Percentiles rank a stretch among this genome's conserved stretches.
Evolutionary conservation across 2,888 invertebrate species (phyloP).

Genomic region (Creontiades dilutus): DNA sequence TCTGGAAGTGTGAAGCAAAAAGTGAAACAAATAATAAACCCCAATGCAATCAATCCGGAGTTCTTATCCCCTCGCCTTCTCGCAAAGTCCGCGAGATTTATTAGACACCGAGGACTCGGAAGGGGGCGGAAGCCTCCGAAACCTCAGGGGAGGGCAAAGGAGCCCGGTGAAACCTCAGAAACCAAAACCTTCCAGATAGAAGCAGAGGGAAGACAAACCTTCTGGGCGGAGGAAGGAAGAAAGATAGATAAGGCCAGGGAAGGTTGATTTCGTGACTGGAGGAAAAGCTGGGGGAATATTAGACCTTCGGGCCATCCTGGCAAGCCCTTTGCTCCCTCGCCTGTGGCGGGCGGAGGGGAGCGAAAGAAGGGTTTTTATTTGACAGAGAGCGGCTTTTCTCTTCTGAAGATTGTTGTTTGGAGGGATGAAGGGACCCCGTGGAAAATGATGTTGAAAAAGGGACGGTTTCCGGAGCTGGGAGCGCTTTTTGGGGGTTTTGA

Average conservation of each 20-base stretch:
- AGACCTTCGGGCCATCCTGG: slow-evolving; percentile 38
- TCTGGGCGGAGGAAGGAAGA: not conserved
- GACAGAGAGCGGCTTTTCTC: slow-evolving; percentile 11
- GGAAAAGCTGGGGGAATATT: slow-evolving; percentile 46
- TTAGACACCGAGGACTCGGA: not conserved
- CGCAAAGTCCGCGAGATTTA: slow-evolving; percentile 18
- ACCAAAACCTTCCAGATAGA: slow-evolving; percentile 6
- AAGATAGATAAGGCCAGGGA: not conserved
- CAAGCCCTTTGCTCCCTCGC: not conserved
- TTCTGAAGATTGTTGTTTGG: slow-evolving; percentile 37
- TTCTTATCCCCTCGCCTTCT: not conserved
- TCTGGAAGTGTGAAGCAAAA: not conserved
- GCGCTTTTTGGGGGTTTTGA: not conserved
- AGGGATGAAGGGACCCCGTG: not conserved
- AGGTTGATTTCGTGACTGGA: slow-evolving; percentile 44
- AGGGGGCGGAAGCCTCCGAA: not conserved
- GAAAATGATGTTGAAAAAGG: slow-evolving; percentile 24
- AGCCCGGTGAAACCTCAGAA: slow-evolving; percentile 24
- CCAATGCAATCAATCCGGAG: not conserved
- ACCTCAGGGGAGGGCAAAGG: not conserved
- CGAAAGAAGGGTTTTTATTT: slow-evolving; percentile 7
- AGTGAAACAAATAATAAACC: slow-evolving; percentile 11
- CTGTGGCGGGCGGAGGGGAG: not conserved
- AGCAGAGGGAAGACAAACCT: not conserved
- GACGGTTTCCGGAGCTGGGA: not conserved